Percentiles rank a stretch among this genome's conserved stretches.
Conservation (phyloP, 2,113 vertebrate species). For the Alaudala cheleensis region DNA sequence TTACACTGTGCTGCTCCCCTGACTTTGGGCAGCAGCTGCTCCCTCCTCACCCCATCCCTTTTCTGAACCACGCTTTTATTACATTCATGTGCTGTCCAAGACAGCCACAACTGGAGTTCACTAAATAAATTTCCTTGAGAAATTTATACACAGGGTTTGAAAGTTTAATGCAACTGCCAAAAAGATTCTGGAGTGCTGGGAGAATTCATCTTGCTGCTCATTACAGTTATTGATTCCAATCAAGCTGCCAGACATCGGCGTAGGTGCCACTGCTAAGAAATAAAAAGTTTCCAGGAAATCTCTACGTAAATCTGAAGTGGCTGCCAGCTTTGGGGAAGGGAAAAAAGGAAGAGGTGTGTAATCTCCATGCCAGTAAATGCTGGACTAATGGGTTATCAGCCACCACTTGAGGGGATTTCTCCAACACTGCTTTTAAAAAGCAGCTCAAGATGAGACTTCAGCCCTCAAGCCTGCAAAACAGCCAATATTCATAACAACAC, state of each 20-base stretch:
- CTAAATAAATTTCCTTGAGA: neutral
- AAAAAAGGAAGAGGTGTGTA: neutral
- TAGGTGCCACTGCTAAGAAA: conserved; percentile 42
- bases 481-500: neutral
- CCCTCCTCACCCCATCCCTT: neutral
- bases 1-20: neutral
- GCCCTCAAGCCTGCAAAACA: neutral
- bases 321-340: neutral
- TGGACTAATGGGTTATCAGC: neutral
- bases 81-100: neutral
- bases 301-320: neutral
- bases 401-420: neutral
- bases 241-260: neutral
- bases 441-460: neutral
- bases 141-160: neutral
- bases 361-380: neutral
- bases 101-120: neutral
- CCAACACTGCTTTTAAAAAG: neutral
- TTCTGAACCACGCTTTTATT: neutral
- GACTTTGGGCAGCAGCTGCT: neutral
- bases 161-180: conserved; percentile 50
- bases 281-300: conserved; percentile 47
- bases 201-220: conserved; percentile 6
- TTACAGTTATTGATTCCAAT: conserved; percentile 54
- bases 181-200: neutral